phyloP scores from a whole-genome alignment of 2,113 vertebrate species.

The Dasyurus viverrinus region DNA sequence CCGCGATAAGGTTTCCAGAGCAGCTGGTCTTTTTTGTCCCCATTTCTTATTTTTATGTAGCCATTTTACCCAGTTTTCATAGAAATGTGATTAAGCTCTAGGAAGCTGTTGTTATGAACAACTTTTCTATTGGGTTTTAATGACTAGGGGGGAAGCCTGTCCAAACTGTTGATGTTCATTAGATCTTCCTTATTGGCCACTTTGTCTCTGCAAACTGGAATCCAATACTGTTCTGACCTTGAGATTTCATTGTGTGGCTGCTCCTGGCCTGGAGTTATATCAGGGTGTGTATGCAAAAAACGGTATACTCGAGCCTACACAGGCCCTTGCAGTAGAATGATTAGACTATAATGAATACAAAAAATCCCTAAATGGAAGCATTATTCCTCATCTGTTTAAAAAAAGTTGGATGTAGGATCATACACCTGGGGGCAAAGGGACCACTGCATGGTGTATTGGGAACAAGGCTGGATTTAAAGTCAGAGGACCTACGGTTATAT shows the following conservation, averaged over 20 bases:
- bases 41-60: constrained; percentile 57
- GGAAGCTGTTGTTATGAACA: constrained; percentile 27
- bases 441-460: neutral
- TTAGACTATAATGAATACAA: neutral
- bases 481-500: neutral
- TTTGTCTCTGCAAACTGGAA: constrained; percentile 8
- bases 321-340: neutral
- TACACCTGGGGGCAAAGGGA: neutral
- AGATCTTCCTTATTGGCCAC: constrained; percentile 54
- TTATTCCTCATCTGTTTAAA: neutral
- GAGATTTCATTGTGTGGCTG: neutral
- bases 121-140: constrained; percentile 57
- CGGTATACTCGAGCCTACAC: neutral
- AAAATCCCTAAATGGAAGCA: neutral
- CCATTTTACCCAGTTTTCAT: constrained; percentile 68
- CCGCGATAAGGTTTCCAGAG: constrained; percentile 72
- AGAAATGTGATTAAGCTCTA: constrained; percentile 70
- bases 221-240: neutral
- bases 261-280: neutral
- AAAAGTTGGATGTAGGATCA: neutral
- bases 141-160: constrained; percentile 48
- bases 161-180: constrained; percentile 67
- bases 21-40: constrained; percentile 61
- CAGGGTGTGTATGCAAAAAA: neutral
- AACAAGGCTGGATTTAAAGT: neutral